Evolutionary conservation across 2,113 vertebrate species (phyloP).

Genomic region (Sorex araneus): DNA sequence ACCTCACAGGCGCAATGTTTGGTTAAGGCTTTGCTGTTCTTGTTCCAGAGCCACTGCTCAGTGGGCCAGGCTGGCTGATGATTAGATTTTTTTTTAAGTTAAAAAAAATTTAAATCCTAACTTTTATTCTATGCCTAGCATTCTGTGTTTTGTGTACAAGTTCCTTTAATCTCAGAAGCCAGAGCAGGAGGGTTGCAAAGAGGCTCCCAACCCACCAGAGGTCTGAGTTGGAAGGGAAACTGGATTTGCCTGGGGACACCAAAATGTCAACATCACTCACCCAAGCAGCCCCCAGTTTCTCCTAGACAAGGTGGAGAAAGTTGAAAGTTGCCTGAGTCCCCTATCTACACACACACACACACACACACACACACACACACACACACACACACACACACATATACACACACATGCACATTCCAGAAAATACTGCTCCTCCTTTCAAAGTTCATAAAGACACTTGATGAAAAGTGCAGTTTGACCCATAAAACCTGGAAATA

Average conservation of each 20-base stretch:
- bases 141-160: constrained; percentile 74
- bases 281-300: constrained; percentile 31
- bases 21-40: constrained; percentile 81
- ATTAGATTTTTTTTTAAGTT: constrained; percentile 53
- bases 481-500: constrained; percentile 68
- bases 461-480: constrained; percentile 68
- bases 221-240: constrained; percentile 1
- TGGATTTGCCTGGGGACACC: constrained; percentile 38
- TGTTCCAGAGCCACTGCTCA: constrained; percentile 60
- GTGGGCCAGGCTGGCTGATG: constrained; percentile 38
- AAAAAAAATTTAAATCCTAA: constrained; percentile 59
- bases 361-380: too few relatives aligned
- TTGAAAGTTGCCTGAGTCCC: constrained; percentile 18
- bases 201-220: constrained; percentile 23
- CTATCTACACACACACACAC: background rate
- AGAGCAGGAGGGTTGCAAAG: constrained; percentile 61
- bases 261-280: constrained; percentile 19
- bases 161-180: constrained; percentile 79
- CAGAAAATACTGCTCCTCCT: constrained; percentile 30
- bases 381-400: too few relatives aligned
- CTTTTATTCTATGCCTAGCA: constrained; percentile 48
- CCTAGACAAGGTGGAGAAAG: background rate
- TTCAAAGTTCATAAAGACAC: constrained; percentile 60
- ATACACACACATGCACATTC: background rate
- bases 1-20: constrained; percentile 79